A percentile compares a stretch with the other conserved stretches of the same genome.
These are phyloP conservation scores for Hydrolagus colliei DNA, from an alignment of 2,797 vertebrate genomes.

Conservation along the genomic window DNA sequence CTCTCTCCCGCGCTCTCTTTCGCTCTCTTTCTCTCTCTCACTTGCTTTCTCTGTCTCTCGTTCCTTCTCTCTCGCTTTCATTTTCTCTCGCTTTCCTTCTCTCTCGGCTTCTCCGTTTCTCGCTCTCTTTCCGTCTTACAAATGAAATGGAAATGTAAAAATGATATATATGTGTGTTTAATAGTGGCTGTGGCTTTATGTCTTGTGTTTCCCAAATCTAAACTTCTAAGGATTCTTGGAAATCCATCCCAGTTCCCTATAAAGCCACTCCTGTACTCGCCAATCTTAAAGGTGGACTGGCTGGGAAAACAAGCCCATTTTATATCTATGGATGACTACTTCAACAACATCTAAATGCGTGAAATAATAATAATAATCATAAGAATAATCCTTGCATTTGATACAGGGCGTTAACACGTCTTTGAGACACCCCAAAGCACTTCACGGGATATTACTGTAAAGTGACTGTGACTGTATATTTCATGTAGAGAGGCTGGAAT, in stretches of 20 bases:
- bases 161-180: too few species aligned
- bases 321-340: too few species aligned
- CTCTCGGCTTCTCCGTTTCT: not conserved
- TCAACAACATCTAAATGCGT: too few species aligned
- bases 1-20: not conserved
- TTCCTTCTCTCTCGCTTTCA: not conserved
- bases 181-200: too few species aligned
- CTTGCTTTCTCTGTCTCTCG: not conserved
- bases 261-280: not conserved
- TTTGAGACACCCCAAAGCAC: too few species aligned
- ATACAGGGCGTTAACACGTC: too few species aligned
- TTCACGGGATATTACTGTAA: too few species aligned
- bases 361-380: too few species aligned
- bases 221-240: slow-evolving; percentile 3
- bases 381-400: too few species aligned
- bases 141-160: not conserved
- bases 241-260: not conserved
- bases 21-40: not conserved
- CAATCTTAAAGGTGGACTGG: not conserved
- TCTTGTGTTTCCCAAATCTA: not conserved
- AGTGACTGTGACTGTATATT: too few species aligned
- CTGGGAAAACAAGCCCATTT: too few species aligned
- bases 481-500: too few species aligned
- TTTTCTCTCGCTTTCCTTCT: not conserved
- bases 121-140: not conserved